A percentile compares a stretch with the other conserved stretches of the same genome.
Evolutionary conservation across 2,797 vertebrate genomes (phyloP).

Genomic region (Helarctos malayanus): DNA sequence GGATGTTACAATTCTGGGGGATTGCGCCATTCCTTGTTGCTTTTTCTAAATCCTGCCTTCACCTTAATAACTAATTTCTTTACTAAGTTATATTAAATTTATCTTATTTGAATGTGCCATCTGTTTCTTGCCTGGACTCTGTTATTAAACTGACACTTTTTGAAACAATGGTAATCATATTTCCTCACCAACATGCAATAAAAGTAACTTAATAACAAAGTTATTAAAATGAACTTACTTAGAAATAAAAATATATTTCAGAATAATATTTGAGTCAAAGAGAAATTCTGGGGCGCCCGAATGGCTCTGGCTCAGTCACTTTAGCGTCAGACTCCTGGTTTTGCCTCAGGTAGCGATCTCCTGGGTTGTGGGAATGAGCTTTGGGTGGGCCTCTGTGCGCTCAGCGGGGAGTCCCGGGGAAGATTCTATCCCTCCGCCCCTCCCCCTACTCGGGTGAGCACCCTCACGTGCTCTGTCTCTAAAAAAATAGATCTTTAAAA

Average conservation of each 20-base stretch:
- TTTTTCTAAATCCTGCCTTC: neutral
- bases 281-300: neutral
- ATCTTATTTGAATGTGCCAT: neutral
- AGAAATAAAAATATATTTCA: neutral
- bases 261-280: neutral
- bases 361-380: neutral
- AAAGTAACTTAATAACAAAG: slow-evolving; percentile 1
- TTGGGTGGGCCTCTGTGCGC: neutral
- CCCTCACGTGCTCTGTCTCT: neutral
- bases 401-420: neutral
- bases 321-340: neutral
- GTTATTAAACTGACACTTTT: neutral
- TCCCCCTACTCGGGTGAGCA: neutral
- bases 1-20: neutral
- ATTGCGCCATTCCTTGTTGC: neutral
- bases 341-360: neutral
- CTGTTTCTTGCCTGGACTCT: neutral
- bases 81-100: neutral
- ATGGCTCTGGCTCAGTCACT: neutral
- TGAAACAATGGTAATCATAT: neutral
- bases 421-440: neutral
- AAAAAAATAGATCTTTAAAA: neutral
- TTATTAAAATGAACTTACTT: neutral
- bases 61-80: neutral
- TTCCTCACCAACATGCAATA: neutral